Base-by-base conservation (phyloP, 2,888 invertebrate species). In the Perdita meconis region DNA sequence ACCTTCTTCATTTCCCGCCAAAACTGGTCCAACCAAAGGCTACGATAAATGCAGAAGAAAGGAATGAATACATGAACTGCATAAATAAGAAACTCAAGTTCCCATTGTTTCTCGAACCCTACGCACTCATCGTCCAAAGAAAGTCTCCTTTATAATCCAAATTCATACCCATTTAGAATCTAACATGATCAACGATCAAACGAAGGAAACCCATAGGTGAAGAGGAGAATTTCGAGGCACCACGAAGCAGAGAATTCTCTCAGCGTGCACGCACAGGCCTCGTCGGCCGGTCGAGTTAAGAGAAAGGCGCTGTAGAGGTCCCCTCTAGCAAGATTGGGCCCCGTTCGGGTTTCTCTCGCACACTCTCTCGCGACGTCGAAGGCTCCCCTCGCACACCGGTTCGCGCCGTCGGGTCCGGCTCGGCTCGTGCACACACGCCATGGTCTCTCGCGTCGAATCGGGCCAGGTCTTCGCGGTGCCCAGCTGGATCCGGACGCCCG, bases 241-340 rank as follows among this genome's bases (percentile, higher is more conserved):
- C n/a, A 38, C n/a, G 24, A 16, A 40, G 34, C 26, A 13, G 51
- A 44, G 61, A 63, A 68, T 76, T 75, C 56, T 19, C 34, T 16
- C 34, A 12, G 44, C 34, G n/a, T 34, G 26, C 42, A 63, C 57
- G 71, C 38, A 55, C 44, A 55, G 38, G 50, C n/a, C 19, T n/a
- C 59, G 51, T 22, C 53, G 56, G 34, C 24, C 19, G 55, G 47
- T n/a, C n/a, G 77, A 83, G 80, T 84, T 84, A 84, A 61, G 66
- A 36, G 67, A 70, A 83, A 84, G 80, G 60, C 19, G 69, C 55
- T 68, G 78, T 84, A 80, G 80, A 50, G 67, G 79, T 61, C 77
- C 84, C 81, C 83, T 79, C 85, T 79, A 82, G 84, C 79, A 80
- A 85, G 86, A 86, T 83, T 82, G 86, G 87, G 87, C 80, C 82